phyloP scores from a whole-genome alignment of 2,113 vertebrate species.

The Oxyruncus cristatus region DNA sequence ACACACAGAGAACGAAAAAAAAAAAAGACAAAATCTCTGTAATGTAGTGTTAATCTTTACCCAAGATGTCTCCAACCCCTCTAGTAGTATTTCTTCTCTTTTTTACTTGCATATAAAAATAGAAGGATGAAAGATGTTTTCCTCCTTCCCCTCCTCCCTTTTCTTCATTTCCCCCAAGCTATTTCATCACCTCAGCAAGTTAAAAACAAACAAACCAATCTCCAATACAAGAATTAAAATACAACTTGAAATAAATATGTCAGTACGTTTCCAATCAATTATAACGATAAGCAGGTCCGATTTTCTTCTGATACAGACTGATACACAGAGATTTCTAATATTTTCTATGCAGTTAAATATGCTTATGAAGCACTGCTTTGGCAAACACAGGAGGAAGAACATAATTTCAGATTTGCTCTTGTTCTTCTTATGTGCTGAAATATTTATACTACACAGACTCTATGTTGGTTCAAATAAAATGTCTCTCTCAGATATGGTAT shows the following conservation, averaged over 20 bases:
- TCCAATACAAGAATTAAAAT: background rate
- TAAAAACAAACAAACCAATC: background rate
- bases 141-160: background rate
- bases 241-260: background rate
- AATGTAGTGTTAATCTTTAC: background rate
- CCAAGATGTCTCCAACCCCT: background rate
- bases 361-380: background rate
- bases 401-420: constrained; percentile 9
- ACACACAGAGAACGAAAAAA: background rate
- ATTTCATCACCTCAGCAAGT: background rate
- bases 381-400: background rate
- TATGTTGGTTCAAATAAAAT: constrained; percentile 3
- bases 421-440: constrained; percentile 7
- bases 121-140: background rate
- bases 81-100: background rate
- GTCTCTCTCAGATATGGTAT: background rate
- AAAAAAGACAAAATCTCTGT: background rate
- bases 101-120: background rate
- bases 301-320: background rate
- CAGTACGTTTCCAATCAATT: background rate
- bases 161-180: background rate
- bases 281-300: background rate
- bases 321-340: background rate
- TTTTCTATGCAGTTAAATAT: background rate
- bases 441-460: constrained; percentile 38